Base-by-base conservation (phyloP, 2,113 vertebrate species). In the Rhinogobius similis region DNA sequence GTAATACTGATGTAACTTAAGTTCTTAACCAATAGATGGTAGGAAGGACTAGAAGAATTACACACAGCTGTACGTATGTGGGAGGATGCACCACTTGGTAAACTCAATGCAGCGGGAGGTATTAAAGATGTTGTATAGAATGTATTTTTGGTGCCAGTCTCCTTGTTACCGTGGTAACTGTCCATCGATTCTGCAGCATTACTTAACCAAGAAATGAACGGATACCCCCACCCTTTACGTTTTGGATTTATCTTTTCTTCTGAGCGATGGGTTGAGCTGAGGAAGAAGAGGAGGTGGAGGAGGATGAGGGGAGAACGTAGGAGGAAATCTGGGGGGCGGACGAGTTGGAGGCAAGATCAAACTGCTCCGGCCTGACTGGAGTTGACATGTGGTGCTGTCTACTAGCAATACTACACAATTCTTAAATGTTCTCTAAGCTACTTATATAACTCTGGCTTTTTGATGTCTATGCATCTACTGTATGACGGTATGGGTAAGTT, bases 91-190 rank as follows among this genome's bases (percentile, higher is more conserved):
- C 53, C 59, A 77, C 65, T 72, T 5, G 39, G 79, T 71, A 85
- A 65, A 73, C 65, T 76, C 82, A 85, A 87, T 83, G 72, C 48
- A 73, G 87, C 81, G 70, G 89, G 86, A 81, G 81, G 86, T 70
- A 87, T 87, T 79, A 73, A 87, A 88, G 79, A 88, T 86, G 87
- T 87, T 91, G 86, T 89, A 87, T 82, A 76, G 88, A 86, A 89
- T 91, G 90, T 91, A 92, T 93, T 92, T 93, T 91, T 91, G 90
- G 90, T 87, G 76, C 86, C 82, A 91, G 90, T 85, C 90, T 91
- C 72, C 81, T 77, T 86, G 92, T 93, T 93, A 89, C 91, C 90
- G 71, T 91, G 89, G 92, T 87, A 93, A 93, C 92, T 86, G 83
- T 84, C 81, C 81, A 85, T 85, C 24, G 82, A 77, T 89, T 88